phyloP scores from a whole-genome alignment of 2,888 invertebrate genomes.

The Habrosyne pyritoides region DNA sequence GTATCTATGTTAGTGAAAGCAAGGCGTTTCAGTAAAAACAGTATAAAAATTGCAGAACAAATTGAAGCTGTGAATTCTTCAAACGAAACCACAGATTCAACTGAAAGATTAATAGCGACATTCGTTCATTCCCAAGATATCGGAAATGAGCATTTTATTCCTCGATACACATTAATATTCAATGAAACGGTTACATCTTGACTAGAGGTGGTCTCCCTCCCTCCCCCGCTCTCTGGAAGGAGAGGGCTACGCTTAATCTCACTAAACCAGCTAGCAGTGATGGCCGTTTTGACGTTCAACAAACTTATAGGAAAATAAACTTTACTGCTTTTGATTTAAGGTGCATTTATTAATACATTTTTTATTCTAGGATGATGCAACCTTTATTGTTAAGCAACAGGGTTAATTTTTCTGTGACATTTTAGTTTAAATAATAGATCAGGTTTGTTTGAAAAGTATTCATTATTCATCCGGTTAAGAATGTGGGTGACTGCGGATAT shows the following conservation, averaged over 20 bases:
- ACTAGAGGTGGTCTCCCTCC: not conserved
- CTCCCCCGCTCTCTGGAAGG: not conserved
- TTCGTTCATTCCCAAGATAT: slow-evolving; percentile 4
- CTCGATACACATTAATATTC: slow-evolving; percentile 19
- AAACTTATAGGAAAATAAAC: no score
- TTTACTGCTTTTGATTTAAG: no score
- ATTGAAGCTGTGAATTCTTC: not conserved
- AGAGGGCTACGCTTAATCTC: slow-evolving; percentile 11
- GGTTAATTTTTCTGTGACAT: no score
- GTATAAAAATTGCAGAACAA: not conserved
- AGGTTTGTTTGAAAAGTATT: slow-evolving; percentile 29
- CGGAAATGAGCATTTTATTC: slow-evolving; percentile 7
- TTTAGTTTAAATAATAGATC: slow-evolving; percentile 50
- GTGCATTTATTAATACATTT: no score
- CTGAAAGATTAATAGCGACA: slow-evolving; percentile 2
- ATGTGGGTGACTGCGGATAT: slow-evolving; percentile 4
- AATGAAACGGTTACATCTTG: slow-evolving; percentile 13
- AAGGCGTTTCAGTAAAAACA: no score
- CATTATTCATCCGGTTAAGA: slow-evolving; percentile 25
- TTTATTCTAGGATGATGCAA: no score
- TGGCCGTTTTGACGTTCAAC: no score
- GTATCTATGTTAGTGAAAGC: no score
- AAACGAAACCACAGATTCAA: not conserved
- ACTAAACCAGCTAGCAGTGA: no score
- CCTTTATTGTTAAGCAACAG: no score